These are phyloP conservation scores for Scytalopus superciliaris DNA, from an alignment of 2,113 vertebrate genomes.

Conservation along the genomic window DNA sequence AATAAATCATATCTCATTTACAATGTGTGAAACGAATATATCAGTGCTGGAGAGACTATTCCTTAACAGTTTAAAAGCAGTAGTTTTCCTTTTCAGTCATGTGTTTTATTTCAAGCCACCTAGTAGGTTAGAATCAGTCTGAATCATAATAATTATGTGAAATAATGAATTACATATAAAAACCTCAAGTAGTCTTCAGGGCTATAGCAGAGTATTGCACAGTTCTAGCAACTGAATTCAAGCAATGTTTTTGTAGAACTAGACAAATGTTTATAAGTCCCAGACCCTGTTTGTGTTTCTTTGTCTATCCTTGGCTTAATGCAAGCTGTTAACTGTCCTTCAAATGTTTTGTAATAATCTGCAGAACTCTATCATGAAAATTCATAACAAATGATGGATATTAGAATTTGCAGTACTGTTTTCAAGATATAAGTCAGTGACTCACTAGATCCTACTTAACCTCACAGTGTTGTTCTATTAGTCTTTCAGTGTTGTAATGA, in stretches of 20 bases:
- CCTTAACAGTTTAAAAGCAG: not conserved
- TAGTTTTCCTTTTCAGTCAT: not conserved
- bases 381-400: not conserved
- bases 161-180: not conserved
- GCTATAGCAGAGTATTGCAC: not conserved
- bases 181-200: not conserved
- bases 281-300: not conserved
- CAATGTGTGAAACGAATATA: not conserved
- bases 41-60: not conserved
- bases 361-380: not conserved
- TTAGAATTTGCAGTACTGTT: not conserved
- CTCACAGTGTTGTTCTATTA: not conserved
- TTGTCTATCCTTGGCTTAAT: not conserved
- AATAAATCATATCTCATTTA: not conserved
- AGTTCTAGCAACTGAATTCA: not conserved
- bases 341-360: not conserved
- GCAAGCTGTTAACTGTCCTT: not conserved
- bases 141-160: not conserved
- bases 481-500: not conserved
- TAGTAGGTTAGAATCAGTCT: not conserved
- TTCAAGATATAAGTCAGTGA: not conserved
- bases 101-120: not conserved
- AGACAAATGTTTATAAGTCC: not conserved
- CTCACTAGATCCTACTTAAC: not conserved
- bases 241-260: not conserved